Percentiles rank a stretch among this genome's conserved stretches.
These are phyloP conservation scores for Coturnix japonica DNA, from an alignment of 2,113 vertebrate genomes.

Conservation along the genomic window DNA sequence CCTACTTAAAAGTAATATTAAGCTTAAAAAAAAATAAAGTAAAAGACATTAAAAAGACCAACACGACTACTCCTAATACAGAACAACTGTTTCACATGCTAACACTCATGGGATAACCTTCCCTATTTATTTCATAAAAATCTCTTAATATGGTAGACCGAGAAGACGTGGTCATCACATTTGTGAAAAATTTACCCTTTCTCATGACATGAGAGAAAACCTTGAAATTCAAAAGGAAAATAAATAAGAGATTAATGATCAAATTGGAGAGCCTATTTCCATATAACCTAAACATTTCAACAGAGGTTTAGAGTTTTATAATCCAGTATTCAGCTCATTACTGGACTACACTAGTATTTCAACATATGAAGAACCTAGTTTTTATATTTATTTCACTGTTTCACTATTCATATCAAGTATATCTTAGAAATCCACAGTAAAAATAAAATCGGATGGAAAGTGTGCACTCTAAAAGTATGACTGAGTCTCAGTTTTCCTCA, in stretches of 20 bases:
- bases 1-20: background rate
- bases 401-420: background rate
- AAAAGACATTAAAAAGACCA: background rate
- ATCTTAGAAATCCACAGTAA: background rate
- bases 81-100: background rate
- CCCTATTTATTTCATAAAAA: background rate
- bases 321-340: background rate
- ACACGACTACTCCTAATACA: background rate
- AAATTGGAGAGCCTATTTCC: background rate
- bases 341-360: background rate
- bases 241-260: background rate
- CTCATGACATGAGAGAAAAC: background rate
- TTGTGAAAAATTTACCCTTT: background rate
- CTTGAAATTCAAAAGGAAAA: background rate
- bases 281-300: background rate
- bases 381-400: background rate
- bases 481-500: background rate
- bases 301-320: background rate
- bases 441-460: background rate
- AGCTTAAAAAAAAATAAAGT: background rate
- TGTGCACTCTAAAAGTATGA: background rate
- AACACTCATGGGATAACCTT: background rate
- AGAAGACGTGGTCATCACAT: background rate
- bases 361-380: background rate
- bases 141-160: background rate